A percentile compares a stretch with the other conserved stretches of the same genome.
These are phyloP conservation scores for Trichonephila clavipes DNA, from an alignment of 1,140 invertebrate genomes.

Conservation along the genomic window DNA sequence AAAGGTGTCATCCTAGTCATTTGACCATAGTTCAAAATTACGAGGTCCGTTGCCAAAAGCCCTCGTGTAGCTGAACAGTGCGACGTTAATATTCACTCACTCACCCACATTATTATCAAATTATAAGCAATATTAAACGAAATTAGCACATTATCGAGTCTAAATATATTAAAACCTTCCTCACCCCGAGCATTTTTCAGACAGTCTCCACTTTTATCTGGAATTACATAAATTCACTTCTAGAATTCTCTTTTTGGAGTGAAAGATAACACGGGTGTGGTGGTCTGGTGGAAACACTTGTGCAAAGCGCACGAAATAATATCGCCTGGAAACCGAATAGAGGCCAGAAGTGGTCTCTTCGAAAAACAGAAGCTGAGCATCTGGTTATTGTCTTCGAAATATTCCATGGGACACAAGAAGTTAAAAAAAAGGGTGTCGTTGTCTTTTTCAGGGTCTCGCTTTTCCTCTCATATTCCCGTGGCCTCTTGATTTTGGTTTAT, in stretches of 20 bases:
- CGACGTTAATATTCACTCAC: too few species aligned
- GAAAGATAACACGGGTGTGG: background rate
- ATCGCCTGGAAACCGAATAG: background rate
- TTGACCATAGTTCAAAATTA: too few species aligned
- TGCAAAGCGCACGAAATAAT: slow-evolving; percentile 12
- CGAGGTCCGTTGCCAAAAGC: too few species aligned
- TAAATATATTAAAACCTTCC: too few species aligned
- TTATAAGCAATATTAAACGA: too few species aligned
- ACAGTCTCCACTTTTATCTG: background rate
- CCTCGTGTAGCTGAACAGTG: too few species aligned
- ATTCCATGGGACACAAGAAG: background rate
- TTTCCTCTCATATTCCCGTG: background rate
- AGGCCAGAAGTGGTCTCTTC: background rate
- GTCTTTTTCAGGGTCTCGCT: background rate
- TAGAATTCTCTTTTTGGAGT: background rate
- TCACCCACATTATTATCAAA: too few species aligned
- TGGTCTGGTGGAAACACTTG: background rate
- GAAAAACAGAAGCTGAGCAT: slow-evolving; percentile 37
- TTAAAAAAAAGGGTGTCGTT: background rate
- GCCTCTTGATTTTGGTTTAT: background rate
- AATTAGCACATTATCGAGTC: too few species aligned
- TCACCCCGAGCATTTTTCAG: background rate
- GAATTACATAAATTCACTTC: background rate
- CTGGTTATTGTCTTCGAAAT: slow-evolving; percentile 5
- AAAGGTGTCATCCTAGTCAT: too few species aligned